A percentile compares a stretch with the other conserved stretches of the same genome.
Conservation (phyloP, 1,140 invertebrate genomes). For the Lanistes nyassanus region DNA sequence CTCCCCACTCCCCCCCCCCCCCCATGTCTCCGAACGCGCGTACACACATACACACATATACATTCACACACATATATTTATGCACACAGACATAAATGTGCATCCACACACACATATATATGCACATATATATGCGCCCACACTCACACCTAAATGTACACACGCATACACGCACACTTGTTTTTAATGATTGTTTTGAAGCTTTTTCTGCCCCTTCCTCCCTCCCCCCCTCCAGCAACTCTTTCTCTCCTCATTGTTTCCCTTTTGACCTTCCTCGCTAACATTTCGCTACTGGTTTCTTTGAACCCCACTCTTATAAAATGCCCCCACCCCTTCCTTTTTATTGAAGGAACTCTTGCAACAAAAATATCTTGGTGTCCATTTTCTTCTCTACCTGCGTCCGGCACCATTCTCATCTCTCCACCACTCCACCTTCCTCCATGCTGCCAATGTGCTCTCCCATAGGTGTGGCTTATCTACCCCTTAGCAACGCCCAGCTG, state of each 20-base stretch:
- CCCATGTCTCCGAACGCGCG: not conserved
- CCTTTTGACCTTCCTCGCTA: not conserved
- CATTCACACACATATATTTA: too few species aligned
- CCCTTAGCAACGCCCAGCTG: too few species aligned
- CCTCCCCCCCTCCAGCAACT: not conserved
- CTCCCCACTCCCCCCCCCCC: too few species aligned
- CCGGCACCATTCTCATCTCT: not conserved
- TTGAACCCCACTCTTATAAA: not conserved
- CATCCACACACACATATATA: slow-evolving; percentile 8
- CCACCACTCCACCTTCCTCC: not conserved
- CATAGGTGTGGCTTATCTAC: too few species aligned
- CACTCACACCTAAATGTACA: slow-evolving; percentile 8
- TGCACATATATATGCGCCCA: slow-evolving; percentile 9
- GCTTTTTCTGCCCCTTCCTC: not conserved
- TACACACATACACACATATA: not conserved
- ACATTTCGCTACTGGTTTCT: slow-evolving; percentile 1
- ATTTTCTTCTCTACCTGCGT: not conserved
- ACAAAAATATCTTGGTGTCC: not conserved
- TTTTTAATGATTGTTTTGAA: not conserved
- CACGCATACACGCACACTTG: slow-evolving; percentile 15
- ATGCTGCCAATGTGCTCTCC: too few species aligned
- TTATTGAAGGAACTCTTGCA: not conserved
- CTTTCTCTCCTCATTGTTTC: not conserved
- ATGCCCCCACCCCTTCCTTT: not conserved
- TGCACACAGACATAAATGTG: too few species aligned